These are phyloP conservation scores for Takifugu flavidus DNA, from an alignment of 2,113 vertebrate genomes.

Conservation along the genomic window DNA sequence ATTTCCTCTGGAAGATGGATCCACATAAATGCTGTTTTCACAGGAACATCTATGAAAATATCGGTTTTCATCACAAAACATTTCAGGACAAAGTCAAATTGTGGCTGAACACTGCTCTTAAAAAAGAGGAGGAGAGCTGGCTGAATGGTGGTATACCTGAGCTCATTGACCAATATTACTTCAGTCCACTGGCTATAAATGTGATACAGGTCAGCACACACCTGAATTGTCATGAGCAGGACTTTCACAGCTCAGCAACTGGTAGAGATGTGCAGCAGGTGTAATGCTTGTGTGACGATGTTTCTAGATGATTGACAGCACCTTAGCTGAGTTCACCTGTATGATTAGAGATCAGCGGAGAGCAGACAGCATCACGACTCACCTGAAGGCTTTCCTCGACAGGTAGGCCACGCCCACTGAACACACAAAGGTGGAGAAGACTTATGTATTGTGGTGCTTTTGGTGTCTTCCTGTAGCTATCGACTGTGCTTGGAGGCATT, in stretches of 20 bases:
- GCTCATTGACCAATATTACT: conserved; percentile 70
- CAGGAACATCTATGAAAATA: too few species aligned
- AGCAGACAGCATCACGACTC: conserved; percentile 60
- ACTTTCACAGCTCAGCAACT: too few species aligned
- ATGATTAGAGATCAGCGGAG: conserved; percentile 50
- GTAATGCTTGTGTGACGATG: background rate
- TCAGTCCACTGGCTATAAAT: conserved; percentile 83
- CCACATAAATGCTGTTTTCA: too few species aligned
- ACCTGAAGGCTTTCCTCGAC: conserved; percentile 73
- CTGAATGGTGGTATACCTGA: conserved; percentile 69
- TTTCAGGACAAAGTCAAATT: conserved; percentile 56
- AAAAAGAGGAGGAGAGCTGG: conserved; percentile 79
- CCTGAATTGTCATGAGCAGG: background rate
- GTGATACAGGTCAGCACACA: conserved; percentile 78
- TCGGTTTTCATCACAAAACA: too few species aligned
- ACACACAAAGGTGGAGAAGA: too few species aligned
- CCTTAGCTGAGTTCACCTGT: conserved; percentile 58
- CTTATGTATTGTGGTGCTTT: too few species aligned
- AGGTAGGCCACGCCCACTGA: conserved; percentile 67
- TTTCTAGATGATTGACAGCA: conserved; percentile 70
- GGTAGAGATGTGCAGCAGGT: conserved; percentile 2
- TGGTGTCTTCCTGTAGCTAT: conserved; percentile 74
- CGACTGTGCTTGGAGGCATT: conserved; percentile 75
- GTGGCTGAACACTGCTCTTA: conserved; percentile 73
- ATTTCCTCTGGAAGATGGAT: too few species aligned